These are phyloP conservation scores for Stenoptilia bipunctidactyla DNA, from an alignment of 2,888 invertebrate genomes.

Conservation along the genomic window DNA sequence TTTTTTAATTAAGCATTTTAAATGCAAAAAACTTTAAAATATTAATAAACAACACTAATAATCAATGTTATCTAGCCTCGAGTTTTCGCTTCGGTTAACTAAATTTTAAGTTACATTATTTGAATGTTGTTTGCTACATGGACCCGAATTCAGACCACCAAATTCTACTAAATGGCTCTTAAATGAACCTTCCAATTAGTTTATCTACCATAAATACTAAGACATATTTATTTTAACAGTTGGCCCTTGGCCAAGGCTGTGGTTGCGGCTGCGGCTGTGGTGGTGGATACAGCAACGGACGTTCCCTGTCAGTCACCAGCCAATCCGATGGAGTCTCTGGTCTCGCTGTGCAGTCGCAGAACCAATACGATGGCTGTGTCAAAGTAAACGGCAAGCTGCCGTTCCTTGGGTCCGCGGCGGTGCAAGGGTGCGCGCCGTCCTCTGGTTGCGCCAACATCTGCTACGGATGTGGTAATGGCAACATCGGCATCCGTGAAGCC, in stretches of 20 bases:
- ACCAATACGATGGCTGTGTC: neutral
- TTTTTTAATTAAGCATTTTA: too few species aligned
- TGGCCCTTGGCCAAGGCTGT: neutral
- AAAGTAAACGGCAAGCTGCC: neutral
- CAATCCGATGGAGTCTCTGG: neutral
- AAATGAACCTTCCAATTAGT: too few species aligned
- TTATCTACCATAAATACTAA: too few species aligned
- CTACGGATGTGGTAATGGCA: neutral
- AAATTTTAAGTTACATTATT: too few species aligned
- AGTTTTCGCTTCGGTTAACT: too few species aligned
- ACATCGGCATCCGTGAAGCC: neutral
- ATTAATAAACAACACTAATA: too few species aligned
- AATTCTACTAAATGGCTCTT: too few species aligned
- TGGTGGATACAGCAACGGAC: neutral
- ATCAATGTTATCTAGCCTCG: too few species aligned
- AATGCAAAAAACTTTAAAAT: too few species aligned
- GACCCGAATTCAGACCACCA: too few species aligned
- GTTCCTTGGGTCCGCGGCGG: neutral
- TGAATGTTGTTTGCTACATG: too few species aligned
- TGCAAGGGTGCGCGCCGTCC: neutral
- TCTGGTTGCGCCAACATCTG: neutral
- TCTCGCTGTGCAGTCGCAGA: neutral
- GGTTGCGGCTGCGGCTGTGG: conserved; percentile 1
- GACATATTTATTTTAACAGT: too few species aligned
- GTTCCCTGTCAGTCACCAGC: neutral